These are phyloP conservation scores for Ophion slaviceki DNA, from an alignment of 2,888 invertebrate genomes.

Conservation along the genomic window DNA sequence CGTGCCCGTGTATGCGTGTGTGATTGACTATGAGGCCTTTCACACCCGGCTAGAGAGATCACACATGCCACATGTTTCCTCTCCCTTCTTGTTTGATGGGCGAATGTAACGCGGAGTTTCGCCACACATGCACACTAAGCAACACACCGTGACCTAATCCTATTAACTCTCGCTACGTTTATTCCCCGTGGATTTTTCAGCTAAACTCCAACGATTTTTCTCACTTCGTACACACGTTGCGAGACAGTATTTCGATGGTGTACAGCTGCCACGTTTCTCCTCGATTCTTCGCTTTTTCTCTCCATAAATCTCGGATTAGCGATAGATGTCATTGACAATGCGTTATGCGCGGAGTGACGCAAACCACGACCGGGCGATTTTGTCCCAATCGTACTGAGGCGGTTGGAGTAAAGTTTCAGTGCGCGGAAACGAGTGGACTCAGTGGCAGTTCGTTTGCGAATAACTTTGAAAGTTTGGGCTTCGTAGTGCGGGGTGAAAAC, in stretches of 20 bases:
- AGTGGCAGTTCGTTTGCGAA: too few relatives aligned
- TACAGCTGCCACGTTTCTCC: slow-evolving; percentile 34
- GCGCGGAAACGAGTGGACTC: too few relatives aligned
- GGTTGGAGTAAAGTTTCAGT: too few relatives aligned
- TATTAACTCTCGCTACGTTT: slow-evolving; percentile 64
- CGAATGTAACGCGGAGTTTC: slow-evolving; percentile 37
- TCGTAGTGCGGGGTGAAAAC: too few relatives aligned
- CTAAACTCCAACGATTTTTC: slow-evolving; percentile 38
- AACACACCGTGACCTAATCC: slow-evolving; percentile 59
- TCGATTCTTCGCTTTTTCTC: slow-evolving; percentile 10
- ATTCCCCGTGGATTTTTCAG: slow-evolving; percentile 41
- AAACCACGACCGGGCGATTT: neutral
- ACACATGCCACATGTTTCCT: slow-evolving; percentile 38
- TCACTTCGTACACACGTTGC: neutral
- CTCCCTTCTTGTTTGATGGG: slow-evolving; percentile 32
- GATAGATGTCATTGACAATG: slow-evolving; percentile 6
- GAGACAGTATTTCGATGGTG: slow-evolving; percentile 29
- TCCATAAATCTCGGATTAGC: slow-evolving; percentile 50
- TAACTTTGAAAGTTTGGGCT: too few relatives aligned
- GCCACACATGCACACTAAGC: slow-evolving; percentile 55
- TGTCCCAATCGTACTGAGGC: neutral
- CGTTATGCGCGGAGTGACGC: neutral
- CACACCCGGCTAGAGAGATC: slow-evolving; percentile 42
- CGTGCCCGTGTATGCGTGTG: neutral
- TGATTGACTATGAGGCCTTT: slow-evolving; percentile 44